Base-by-base conservation (phyloP, 1,140 invertebrate genomes). In the Zaprionus capensis region DNA sequence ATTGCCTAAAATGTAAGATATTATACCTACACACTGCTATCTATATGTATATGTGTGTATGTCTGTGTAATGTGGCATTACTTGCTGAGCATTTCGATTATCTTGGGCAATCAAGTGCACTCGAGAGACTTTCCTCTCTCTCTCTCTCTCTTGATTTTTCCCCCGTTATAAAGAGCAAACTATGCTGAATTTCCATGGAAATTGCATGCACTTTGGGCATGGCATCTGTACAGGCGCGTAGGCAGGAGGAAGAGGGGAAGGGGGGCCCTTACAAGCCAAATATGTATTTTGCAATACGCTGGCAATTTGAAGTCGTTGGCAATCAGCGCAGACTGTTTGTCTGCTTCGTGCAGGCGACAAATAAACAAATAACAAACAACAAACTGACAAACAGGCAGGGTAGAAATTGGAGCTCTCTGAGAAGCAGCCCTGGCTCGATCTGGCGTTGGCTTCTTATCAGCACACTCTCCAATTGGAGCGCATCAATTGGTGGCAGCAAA, bases 251-350 rank as follows among this genome's bases (percentile, higher is more conserved):
- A 2, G 9, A 11, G 9, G 9, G 24, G 31, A 7, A 2, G 9
- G 4, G 31, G 31, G 31, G 9, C 31, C 31, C 9, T 34, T 34
- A 34, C 9, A 34, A 31, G 44, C 34, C 58, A 74, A 69, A 69
- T 57, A 70, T 70, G 57, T 76, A 70, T 70, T 58, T 76, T 53
- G 55, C 67, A 76, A 75, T 75, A 26, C 62, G 58, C 56, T 64
- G 58, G 59, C 58, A 62, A 61, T 68, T 62, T 56, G 12, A 31
- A 68, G 36, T 41, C 15, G 38, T 6, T 44, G 14, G 31, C 59
- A 76, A 76, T 76, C 74, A 72, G 74, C 31, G 22, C 46, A 34
- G 69, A 66, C 56, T 66, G 34, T 76, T 76, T 76, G 69, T 76
- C 62, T 76, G 69, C 28, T 24, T 34, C 31, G 56, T 49, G 61